Evolutionary conservation across 2,113 vertebrate genomes (phyloP).

Genomic region (Seriola rivoliana): DNA sequence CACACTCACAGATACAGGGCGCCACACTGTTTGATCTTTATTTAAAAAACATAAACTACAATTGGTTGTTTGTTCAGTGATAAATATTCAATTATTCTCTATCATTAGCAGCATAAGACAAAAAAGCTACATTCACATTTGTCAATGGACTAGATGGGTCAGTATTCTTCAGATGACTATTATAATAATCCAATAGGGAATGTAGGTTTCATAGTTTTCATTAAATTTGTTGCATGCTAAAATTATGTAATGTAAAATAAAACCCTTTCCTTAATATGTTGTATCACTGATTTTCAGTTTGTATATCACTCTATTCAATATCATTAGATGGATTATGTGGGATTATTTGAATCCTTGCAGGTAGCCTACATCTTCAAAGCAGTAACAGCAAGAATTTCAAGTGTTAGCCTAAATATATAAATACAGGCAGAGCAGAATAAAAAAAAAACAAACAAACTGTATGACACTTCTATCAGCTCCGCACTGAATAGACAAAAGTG

Average conservation of each 20-base stretch:
- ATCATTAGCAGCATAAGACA: not conserved
- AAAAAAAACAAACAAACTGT: no score
- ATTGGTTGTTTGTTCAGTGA: not conserved
- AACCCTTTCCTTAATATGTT: no score
- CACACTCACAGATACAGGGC: not conserved
- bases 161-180: not conserved
- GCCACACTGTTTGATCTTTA: not conserved
- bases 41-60: not conserved
- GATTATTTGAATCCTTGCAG: no score
- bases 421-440: not conserved
- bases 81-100: not conserved
- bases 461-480: not conserved
- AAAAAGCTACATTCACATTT: not conserved
- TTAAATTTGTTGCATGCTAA: not conserved
- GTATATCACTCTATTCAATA: no score
- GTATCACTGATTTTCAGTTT: not conserved
- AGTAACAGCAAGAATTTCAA: not conserved
- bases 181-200: not conserved
- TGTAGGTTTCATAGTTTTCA: not conserved
- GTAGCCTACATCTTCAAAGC: not conserved
- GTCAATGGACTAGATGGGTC: not conserved
- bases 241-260: no score
- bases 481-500: not conserved
- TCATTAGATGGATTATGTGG: no score
- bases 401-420: not conserved